phyloP scores from a whole-genome alignment of 2,797 vertebrate genomes.

The Sebastes taczanowskii region DNA sequence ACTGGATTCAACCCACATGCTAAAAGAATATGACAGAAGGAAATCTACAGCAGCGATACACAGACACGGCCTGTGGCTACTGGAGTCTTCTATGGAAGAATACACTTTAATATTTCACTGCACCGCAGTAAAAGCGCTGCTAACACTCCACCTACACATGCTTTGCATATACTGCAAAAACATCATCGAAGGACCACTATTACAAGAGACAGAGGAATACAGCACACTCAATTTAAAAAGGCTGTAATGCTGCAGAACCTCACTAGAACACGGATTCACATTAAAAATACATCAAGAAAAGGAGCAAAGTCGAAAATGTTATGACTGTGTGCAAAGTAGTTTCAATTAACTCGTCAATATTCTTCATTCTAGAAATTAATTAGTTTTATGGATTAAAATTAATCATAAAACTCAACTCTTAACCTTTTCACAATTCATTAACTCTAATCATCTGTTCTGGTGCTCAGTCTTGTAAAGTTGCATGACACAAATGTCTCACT shows the following conservation, averaged over 20 bases:
- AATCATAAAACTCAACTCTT: neutral
- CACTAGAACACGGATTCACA: neutral
- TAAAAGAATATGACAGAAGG: conserved; percentile 48
- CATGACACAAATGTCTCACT: neutral
- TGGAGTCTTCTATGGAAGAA: conserved; percentile 46
- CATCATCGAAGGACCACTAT: conserved; percentile 47
- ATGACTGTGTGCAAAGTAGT: neutral
- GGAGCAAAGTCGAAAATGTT: neutral
- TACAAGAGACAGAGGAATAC: conserved; percentile 24
- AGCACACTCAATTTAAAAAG: conserved; percentile 4
- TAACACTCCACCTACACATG: conserved; percentile 70
- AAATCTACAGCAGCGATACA: conserved; percentile 43
- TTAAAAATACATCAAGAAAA: neutral
- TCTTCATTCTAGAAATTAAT: neutral
- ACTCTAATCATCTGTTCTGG: neutral
- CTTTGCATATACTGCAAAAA: conserved; percentile 67
- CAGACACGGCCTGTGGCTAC: conserved; percentile 51
- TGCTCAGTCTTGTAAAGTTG: neutral
- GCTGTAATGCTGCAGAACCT: neutral
- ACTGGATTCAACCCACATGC: conserved; percentile 49
- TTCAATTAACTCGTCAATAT: neutral
- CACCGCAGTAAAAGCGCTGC: conserved; percentile 33
- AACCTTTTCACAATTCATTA: conserved; percentile 2
- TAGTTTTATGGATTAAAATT: neutral
- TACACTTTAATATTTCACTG: conserved; percentile 57